Evolutionary conservation across 1,140 invertebrate genomes (phyloP), one percentile per base, ranked within the genome.

Genomic region (Vanessa tameamea): DNA sequence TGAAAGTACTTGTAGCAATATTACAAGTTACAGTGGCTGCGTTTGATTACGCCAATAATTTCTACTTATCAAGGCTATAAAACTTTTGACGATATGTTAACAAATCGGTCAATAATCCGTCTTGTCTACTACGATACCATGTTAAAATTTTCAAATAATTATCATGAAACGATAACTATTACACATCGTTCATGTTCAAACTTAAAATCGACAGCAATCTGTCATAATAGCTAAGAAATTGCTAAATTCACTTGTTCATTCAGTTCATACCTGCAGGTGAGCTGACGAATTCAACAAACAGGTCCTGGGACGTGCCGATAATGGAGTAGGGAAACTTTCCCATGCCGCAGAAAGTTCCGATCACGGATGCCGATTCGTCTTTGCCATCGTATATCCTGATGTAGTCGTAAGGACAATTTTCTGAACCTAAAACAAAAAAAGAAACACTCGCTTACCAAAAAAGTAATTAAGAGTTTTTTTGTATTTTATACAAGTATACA

Each of bases 271-370:
- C 95, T 74, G 97, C 97, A 48, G 96, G 95, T 3, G 97, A 98
- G 13, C 96, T 98, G 23, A 98, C 96, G 86, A 98, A 98, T 87
- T 98, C 97, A 3, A 98, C 97, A 83, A 97, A 97, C 66, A 98
- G 94, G 82, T 98, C 97, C 76, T 97, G 95, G 26, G 97, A 97
- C 15, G 97, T 98, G 8, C 97, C 97, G 79, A 98, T 98, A 79
- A 98, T 98, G 75, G 97, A 98, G 91, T 97, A 98, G 0, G 97
- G 97, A 82, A 98, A 98, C 87, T 98, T 97, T 43, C 97, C 97
- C 95, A 98, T 97, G 8, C 98, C 97, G 83, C 97, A 98, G 83
- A 98, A 98, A 5, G 97, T 97, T 43, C 97, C 97, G 76, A 98
- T 98, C 14, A 98, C 95, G 0, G 96, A 95, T 51, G 96, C 95